Conservation (phyloP, 2,113 vertebrate genomes). For the Barnardius zonarius region DNA sequence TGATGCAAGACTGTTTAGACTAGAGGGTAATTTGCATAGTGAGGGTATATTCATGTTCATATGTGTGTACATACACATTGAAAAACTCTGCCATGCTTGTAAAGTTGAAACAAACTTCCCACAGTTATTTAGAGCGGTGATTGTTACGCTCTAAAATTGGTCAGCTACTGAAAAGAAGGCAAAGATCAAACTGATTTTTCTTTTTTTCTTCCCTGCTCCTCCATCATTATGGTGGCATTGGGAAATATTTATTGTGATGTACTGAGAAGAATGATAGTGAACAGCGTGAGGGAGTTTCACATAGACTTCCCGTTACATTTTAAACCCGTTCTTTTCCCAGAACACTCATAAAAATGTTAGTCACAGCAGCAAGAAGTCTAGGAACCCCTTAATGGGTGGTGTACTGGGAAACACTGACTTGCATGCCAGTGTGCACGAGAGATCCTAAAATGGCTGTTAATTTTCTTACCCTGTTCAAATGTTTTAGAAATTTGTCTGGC, state of each 20-base stretch:
- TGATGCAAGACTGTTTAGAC: neutral
- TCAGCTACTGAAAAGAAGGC: neutral
- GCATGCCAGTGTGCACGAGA: neutral
- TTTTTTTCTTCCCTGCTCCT: neutral
- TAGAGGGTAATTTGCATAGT: neutral
- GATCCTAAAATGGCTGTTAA: neutral
- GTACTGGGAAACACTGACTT: neutral
- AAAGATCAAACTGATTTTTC: neutral
- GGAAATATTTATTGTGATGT: neutral
- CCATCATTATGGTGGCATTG: neutral
- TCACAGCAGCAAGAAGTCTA: neutral
- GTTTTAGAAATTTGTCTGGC: neutral
- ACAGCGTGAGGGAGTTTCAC: neutral
- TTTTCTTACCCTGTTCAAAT: neutral
- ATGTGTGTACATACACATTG: neutral
- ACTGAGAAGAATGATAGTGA: neutral
- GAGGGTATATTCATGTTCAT: rapidly evolving
- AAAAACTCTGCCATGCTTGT: neutral
- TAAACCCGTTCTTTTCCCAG: neutral
- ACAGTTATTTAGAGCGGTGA: neutral
- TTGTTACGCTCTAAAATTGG: neutral
- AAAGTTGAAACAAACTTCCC: neutral
- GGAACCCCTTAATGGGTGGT: neutral
- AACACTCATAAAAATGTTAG: slow-evolving; percentile 17
- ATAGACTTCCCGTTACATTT: neutral